Evolutionary conservation across 2,797 vertebrate species (phyloP).

Genomic region (Takifugu rubripes): DNA sequence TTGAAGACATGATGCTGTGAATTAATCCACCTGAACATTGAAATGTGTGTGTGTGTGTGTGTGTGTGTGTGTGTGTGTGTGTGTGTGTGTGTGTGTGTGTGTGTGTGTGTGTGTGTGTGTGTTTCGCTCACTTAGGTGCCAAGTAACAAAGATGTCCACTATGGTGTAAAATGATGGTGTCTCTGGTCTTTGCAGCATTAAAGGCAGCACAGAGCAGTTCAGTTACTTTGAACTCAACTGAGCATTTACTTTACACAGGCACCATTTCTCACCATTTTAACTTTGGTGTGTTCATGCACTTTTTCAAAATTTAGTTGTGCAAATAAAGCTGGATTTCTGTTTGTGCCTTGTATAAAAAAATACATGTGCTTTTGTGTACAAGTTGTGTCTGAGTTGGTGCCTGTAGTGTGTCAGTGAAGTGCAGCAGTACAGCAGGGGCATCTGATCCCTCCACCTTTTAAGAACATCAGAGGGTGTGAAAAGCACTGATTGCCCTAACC

Average conservation of each 20-base stretch:
- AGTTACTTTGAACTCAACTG: conserved; percentile 63
- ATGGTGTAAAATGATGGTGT: conserved; percentile 70
- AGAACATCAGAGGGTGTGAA: conserved; percentile 85
- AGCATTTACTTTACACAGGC: neutral
- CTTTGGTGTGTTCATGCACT: conserved; percentile 3
- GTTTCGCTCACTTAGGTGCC: conserved; percentile 68
- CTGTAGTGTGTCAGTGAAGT: conserved; percentile 43
- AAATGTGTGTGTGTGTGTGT: conserved; percentile 21
- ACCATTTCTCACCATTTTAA: neutral
- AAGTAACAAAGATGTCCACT: conserved; percentile 67
- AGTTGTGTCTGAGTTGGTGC: conserved; percentile 16
- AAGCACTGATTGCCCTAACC: conserved; percentile 82
- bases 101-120: conserved; percentile 26
- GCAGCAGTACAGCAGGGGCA: conserved; percentile 63
- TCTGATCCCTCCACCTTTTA: conserved; percentile 81
- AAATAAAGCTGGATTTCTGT: neutral
- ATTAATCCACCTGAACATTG: conserved; percentile 63
- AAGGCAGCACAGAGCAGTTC: conserved; percentile 58
- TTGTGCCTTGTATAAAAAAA: neutral
- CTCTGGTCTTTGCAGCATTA: conserved; percentile 65
- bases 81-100: conserved; percentile 19
- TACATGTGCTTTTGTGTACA: neutral
- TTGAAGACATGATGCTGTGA: conserved; percentile 67
- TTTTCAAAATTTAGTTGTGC: conserved; percentile 6
- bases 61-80: conserved; percentile 31